phyloP scores from a whole-genome alignment of 2,888 invertebrate genomes.

The Micropterix aruncella region DNA sequence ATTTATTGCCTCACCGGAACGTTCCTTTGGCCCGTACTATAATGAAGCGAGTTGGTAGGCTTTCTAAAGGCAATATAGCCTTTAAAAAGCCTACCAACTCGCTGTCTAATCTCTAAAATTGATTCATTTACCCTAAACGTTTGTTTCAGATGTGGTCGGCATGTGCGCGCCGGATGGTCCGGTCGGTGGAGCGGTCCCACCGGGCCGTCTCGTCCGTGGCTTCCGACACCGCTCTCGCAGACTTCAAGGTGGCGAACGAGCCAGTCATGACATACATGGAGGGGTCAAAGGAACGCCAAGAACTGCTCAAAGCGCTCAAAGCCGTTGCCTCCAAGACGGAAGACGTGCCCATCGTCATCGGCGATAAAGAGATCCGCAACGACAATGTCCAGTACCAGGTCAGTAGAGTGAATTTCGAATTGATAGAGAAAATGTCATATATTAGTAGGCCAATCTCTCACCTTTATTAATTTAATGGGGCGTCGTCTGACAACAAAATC shows the following conservation, averaged over 20 bases:
- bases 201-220: conserved; percentile 50
- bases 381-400: conserved; percentile 66
- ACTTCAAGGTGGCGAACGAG: conserved; percentile 63
- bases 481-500: no score
- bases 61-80: no score
- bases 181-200: conserved; percentile 16
- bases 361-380: conserved; percentile 72
- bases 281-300: conserved; percentile 67
- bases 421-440: no score
- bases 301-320: conserved; percentile 54
- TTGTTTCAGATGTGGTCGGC: conserved; percentile 15
- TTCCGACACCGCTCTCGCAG: conserved; percentile 45
- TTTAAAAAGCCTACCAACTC: no score
- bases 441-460: conserved; percentile 8
- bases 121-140: background rate
- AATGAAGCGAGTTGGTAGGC: no score
- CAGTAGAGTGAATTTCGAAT: no score
- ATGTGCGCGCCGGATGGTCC: conserved; percentile 47
- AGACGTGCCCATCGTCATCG: conserved; percentile 94
- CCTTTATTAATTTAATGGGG: background rate
- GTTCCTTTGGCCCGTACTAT: no score
- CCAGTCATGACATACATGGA: conserved; percentile 69
- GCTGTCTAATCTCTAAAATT: no score
- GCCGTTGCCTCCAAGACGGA: conserved; percentile 48
- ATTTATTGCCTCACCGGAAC: no score